Evolutionary conservation across 2,888 invertebrate species (phyloP), one percentile per base, ranked within the genome.

Genomic region (Gasteruption jaculator): DNA sequence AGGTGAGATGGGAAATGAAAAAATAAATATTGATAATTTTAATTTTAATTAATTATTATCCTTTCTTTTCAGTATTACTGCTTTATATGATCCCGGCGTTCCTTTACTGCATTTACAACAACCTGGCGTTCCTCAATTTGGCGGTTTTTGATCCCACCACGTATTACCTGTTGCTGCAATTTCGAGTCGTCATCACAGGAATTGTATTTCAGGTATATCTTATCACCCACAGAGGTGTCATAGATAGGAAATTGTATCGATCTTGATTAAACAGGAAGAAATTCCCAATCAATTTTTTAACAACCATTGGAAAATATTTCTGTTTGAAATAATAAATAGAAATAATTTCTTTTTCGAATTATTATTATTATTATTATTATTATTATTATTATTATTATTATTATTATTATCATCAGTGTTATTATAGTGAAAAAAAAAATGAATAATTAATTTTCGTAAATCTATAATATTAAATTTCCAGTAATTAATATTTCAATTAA

Each of bases 111-210:
- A 75, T 94, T 37, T 95, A 95, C 76, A 95, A 96, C 68, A 95
- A 95, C 74, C 77, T 96, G 60, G 83, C 92, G 20, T 95, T 93
- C 73, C 76, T 89, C 37, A 95, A 94, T 74, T 76, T 95, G 56
- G 85, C 90, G 8, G 82, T 81, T 38, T 95, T 92, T 73, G 95
- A 95, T 70, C 94, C 95, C 1, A 94, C 95, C 1, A 92, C 94
- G 0, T 95, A 95, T 68, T 93, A 88, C 69, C 76, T 95, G 41
- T 71, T 95, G 29, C 74, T 95, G 5, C 94, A 95, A 69, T 81
- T 95, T 53, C 76, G 95, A 58, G 93, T 95, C 24, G 92, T 95
- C 12, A 79, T 94, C 5, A 95, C 94, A 4, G 95, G 93, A 22
- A 73, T 95, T 39, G 75, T 94, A 29, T 95, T 91, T 73, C 93